Conservation (phyloP, 2,888 invertebrate species). For the Eupsilia transversa region DNA sequence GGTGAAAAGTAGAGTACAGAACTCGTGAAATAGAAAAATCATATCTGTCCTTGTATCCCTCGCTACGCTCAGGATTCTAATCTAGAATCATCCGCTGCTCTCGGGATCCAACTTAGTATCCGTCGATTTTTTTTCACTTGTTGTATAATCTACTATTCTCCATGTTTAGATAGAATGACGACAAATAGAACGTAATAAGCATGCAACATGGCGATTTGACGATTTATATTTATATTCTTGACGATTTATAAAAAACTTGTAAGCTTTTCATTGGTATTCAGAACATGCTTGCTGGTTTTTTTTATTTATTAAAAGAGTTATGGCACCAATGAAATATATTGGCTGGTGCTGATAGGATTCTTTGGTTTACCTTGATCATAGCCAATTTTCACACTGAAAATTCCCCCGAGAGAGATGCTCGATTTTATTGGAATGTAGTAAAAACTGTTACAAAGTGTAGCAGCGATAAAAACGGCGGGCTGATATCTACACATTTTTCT, state of each 20-base stretch:
- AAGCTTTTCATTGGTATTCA: slow-evolving; percentile 8
- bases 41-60: too few species aligned
- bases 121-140: too few species aligned
- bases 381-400: background rate
- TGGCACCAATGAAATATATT: background rate
- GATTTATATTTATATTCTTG: too few species aligned
- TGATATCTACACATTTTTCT: background rate
- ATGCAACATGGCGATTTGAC: slow-evolving; percentile 20
- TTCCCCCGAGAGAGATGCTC: background rate
- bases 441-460: slow-evolving; percentile 5
- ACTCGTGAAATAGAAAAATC: too few species aligned
- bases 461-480: slow-evolving; percentile 26
- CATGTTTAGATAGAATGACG: slow-evolving; percentile 31
- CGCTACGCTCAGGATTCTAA: too few species aligned
- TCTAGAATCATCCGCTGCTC: too few species aligned
- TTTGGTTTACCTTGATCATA: background rate
- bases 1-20: too few species aligned
- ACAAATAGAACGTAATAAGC: slow-evolving; percentile 18
- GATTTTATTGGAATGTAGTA: slow-evolving; percentile 2
- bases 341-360: background rate
- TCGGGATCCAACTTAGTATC: too few species aligned
- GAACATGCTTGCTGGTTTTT: background rate
- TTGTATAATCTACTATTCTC: too few species aligned
- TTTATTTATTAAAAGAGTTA: slow-evolving; percentile 7
- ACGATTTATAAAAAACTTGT: slow-evolving; percentile 3